Evolutionary conservation across 1,140 invertebrate species (phyloP), one percentile per base, ranked within the genome.

Genomic region (Coenobita brevimanus): DNA sequence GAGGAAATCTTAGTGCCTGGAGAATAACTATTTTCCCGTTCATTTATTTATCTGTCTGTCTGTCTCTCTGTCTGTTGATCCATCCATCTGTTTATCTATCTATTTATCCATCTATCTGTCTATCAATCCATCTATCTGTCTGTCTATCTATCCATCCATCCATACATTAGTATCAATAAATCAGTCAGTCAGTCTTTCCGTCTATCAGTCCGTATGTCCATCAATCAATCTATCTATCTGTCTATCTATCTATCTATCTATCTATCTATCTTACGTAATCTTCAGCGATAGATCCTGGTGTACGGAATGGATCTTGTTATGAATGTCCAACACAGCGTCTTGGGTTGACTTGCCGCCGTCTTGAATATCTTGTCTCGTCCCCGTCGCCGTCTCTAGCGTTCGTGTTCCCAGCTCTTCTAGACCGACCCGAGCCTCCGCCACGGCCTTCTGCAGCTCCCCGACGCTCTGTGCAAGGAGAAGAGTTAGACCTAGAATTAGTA

Each of bases 371-470:
- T 80, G 41, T 36, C 78, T 21, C 1, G 75, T 64, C 62, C 71
- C 64, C 13, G 78, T 46, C 41, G 64, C 76, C 62, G 76, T 43
- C 13, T 33, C 71, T 41, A 87, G 78, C n/a, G 84, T 81, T 60
- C 69, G 84, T 1, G 62, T 80, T 1, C 64, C 64, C 21, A 87
- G 73, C n/a, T 60, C 76, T 43, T 87, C 84, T 64, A 87, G 76
- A 8, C 69, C 84, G 33, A 80, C 84, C 43, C 76, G 43, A 1
- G 76, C 38, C 27, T 71, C 57, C 46, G 41, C 15, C 76, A 71
- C 60, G 43, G 64, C 84, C 15, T 87, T 30, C 46, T 69, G 62
- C 46, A 87, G 62, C 64, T 81, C 76, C 17, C 46, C 76, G 17
- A 87, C 76, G 30, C 46, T 73, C 24, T 17, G 10, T 0, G 6